phyloP scores from a whole-genome alignment of 2,797 vertebrate genomes.

The Ataeniobius toweri region DNA sequence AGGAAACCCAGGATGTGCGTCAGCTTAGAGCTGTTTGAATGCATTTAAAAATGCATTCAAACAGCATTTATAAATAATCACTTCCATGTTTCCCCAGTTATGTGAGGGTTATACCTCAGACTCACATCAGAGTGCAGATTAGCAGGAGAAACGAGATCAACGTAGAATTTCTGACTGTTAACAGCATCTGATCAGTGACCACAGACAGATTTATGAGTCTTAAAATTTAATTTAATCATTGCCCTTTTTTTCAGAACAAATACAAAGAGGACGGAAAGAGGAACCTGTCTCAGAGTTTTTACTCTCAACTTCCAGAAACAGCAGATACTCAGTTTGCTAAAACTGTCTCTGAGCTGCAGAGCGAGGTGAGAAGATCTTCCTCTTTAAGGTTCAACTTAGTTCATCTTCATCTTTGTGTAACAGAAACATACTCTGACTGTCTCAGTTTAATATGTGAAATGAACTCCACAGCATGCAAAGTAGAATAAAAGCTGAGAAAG shows the following conservation, averaged over 20 bases:
- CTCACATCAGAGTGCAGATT: conserved; percentile 31
- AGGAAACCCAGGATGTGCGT: conserved; percentile 5
- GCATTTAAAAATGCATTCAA: conserved; percentile 24
- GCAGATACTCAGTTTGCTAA: conserved; percentile 56
- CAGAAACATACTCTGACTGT: neutral
- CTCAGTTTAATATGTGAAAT: neutral
- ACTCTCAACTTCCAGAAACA: conserved; percentile 77
- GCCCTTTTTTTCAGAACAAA: conserved; percentile 76
- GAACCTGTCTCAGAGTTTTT: conserved; percentile 81
- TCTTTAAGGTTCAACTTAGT: neutral
- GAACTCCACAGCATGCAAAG: neutral
- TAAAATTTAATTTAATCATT: neutral
- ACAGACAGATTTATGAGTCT: neutral
- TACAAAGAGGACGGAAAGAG: conserved; percentile 84
- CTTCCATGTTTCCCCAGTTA: neutral
- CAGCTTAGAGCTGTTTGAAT: neutral
- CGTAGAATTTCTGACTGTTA: neutral
- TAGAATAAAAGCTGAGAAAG: neutral
- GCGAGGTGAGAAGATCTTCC: conserved; percentile 34
- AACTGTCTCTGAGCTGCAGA: conserved; percentile 54
- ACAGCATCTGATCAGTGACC: neutral
- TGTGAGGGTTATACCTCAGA: conserved; percentile 24
- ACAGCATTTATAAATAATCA: conserved; percentile 35
- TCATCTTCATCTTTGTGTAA: neutral
- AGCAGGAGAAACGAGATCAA: conserved; percentile 39